A percentile compares a stretch with the other conserved stretches of the same genome.
phyloP scores from a whole-genome alignment of 2,797 vertebrate genomes.

The Diplodus puntazzo region DNA sequence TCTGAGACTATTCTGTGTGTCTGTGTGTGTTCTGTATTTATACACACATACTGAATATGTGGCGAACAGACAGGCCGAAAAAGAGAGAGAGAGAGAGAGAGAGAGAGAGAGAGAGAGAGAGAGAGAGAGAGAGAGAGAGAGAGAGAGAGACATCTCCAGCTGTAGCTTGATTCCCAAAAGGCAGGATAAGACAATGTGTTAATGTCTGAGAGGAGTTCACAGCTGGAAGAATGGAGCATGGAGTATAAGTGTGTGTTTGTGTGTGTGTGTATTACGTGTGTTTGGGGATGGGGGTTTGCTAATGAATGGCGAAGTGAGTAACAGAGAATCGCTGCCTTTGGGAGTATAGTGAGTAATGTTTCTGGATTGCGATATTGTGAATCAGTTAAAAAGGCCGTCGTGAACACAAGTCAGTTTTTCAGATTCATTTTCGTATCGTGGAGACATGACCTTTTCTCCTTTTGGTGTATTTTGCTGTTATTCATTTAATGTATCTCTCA shows the following conservation, averaged over 20 bases:
- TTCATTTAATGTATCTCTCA: background rate
- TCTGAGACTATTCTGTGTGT: background rate
- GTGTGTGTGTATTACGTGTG: background rate
- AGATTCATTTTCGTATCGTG: background rate
- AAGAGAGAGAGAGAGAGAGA: background rate
- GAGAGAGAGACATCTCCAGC: constrained; percentile 42
- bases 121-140: background rate
- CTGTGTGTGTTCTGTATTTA: background rate
- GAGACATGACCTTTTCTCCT: background rate
- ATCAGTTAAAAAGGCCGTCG: background rate
- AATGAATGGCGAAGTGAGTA: background rate
- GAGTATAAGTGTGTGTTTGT: background rate
- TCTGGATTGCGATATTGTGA: background rate
- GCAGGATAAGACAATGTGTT: constrained; percentile 21
- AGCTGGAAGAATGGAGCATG: constrained; percentile 39
- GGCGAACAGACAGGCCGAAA: background rate
- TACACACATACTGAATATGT: background rate
- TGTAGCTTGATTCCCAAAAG: constrained; percentile 28
- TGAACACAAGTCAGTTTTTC: background rate
- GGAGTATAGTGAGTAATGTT: background rate
- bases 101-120: background rate
- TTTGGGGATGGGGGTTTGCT: background rate
- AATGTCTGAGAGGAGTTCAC: constrained; percentile 44
- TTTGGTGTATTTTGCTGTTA: background rate
- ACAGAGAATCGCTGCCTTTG: background rate